Base-by-base conservation (phyloP, 2,797 vertebrate genomes). In the Chrysocyon brachyurus region DNA sequence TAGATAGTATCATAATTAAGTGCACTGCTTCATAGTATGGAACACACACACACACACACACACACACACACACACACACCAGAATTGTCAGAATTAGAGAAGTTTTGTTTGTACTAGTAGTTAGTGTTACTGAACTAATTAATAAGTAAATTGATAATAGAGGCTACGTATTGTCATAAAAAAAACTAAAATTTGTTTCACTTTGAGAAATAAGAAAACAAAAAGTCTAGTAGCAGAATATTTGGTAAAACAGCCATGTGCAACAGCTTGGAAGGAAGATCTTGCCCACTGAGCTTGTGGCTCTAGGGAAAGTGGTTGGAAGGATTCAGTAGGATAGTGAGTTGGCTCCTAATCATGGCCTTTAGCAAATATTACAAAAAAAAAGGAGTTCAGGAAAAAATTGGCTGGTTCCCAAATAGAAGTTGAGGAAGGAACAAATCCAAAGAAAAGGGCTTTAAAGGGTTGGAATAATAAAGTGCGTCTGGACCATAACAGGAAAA, bases 361-460 rank as follows among this genome's bases (percentile, higher is more conserved):
- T 84, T 63, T 70, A 85, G 54, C 19, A 68, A 90, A 87, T 54
- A n/a, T 78, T 90, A 61, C 21, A 73, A 63, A 26, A 46, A 79
- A 90, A 46, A 84, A 46, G 87, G 28, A 87, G 17, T 78, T 92
- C 82, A 56, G 63, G 56, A 87, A 40, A 90, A 8, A 92, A 61
- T n/a, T 68, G 33, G 28, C 52, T 75, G 73, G 17, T 63, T 87
- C 89, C 90, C 70, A 94, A 87, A 90, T 6, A 82, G 49, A 82
- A 1, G 0, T 40, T 70, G 24, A 81, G 54, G 33, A 68, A 59
- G 24, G 26, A 88, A 26, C 1, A 94, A 78, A 70, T 95, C 33
- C 6, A 82, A 94, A 87, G 6, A 28, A 70, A 57, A 73, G 26
- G 0, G 2, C 7, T 78, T 86, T 83, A 68, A 5, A 87, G 14